phyloP scores from a whole-genome alignment of 2,797 vertebrate species.

The Gobionotothen gibberifrons region DNA sequence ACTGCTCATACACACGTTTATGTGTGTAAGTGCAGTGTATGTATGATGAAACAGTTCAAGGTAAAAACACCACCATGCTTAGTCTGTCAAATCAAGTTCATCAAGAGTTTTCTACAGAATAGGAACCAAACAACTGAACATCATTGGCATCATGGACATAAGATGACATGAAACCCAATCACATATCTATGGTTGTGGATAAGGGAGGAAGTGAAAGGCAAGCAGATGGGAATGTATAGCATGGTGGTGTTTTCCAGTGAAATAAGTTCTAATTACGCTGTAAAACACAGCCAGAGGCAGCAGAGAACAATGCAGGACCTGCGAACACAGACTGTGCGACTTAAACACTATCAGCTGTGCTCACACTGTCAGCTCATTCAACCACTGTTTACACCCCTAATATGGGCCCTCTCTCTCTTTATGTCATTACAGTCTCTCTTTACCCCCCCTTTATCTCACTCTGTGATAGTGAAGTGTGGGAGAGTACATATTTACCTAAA shows the following conservation, averaged over 20 bases:
- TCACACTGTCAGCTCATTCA: conserved; percentile 82
- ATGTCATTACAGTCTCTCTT: conserved; percentile 53
- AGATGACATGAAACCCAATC: conserved; percentile 17
- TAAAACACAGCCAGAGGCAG: conserved; percentile 77
- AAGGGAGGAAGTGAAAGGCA: neutral
- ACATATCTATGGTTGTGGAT: conserved; percentile 21
- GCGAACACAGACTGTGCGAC: conserved; percentile 68
- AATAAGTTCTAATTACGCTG: conserved; percentile 83
- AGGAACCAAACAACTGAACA: neutral
- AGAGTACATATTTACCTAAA: conserved; percentile 75
- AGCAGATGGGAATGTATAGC: conserved; percentile 49
- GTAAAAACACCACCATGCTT: neutral
- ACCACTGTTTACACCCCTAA: conserved; percentile 73
- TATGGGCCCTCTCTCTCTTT: conserved; percentile 26
- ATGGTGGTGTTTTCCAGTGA: conserved; percentile 58
- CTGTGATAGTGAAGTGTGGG: conserved; percentile 66
- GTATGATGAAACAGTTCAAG: neutral
- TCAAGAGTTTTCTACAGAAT: neutral
- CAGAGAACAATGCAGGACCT: conserved; percentile 79
- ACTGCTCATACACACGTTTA: neutral
- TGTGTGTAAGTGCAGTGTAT: neutral
- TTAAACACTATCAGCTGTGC: conserved; percentile 90
- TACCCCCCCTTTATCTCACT: conserved; percentile 43
- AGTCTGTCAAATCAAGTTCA: neutral
- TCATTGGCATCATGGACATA: conserved; percentile 17